Base-by-base conservation (phyloP, 2,888 invertebrate species). In the Apodemia duryi region DNA sequence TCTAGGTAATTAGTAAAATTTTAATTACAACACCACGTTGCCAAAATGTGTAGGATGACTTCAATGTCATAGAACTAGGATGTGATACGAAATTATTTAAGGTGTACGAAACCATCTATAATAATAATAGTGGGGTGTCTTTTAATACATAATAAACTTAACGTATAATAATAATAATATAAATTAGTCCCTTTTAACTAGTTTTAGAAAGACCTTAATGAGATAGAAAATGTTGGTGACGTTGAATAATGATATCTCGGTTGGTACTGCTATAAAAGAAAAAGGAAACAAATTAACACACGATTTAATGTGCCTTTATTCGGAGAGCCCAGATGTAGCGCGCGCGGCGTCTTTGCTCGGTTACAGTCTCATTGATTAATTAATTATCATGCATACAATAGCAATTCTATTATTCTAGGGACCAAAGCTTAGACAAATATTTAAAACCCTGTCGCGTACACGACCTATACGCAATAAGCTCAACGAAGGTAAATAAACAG, bases 371-470 rank as follows among this genome's bases (percentile, higher is more conserved):
- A 75, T 77, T 76, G 75, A 77, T 76, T 77, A 75, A 43, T 43
- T 77, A 51, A 74, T 80, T 78, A 76, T 82, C 81, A 82, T 76
- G 77, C 79, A 80, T 84, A 86, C 89, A 88, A 91, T 91, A 90
- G 88, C 85, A 89, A 91, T 85, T 83, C n/a, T n/a, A n/a, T n/a
- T n/a, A n/a, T n/a, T n/a, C 85, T 89, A 88, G 91, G 91, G 91
- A 91, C 91, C 91, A 91, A 91, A 82, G 85, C 91, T 91, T 91
- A 90, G 89, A 90, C 81, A 89, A 91, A 87, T 91, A 91, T 91
- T 87, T 85, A 87, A 77, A 81, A 83, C 82, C 81, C 80, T 77
- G 81, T 79, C 79, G 82, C 81, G 80, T 79, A 75, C 77, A 79
- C 74, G 74, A 77, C 75, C 79, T 75, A 76, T 78, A 77, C 81